phyloP scores from a whole-genome alignment of 2,888 invertebrate genomes.

The Lamproptera curius region DNA sequence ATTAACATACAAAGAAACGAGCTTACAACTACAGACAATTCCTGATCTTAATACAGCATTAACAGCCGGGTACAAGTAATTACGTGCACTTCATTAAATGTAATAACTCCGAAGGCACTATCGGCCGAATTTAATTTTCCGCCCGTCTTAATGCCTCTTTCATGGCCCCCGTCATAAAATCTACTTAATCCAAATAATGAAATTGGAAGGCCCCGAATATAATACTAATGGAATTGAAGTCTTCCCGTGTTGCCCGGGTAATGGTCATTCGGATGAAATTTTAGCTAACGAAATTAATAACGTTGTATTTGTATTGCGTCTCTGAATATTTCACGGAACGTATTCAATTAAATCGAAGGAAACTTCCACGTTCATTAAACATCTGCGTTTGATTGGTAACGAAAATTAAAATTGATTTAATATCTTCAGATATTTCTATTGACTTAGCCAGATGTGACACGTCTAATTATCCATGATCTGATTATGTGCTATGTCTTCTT shows the following conservation, averaged over 20 bases:
- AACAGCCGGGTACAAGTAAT: too few species aligned
- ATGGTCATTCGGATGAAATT: constrained; percentile 18
- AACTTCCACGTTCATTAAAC: neutral
- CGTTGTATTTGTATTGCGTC: neutral
- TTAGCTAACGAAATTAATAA: constrained; percentile 10
- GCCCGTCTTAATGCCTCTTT: constrained; percentile 17
- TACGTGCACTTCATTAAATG: too few species aligned
- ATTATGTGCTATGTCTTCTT: too few species aligned
- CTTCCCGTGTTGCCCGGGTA: constrained; percentile 16
- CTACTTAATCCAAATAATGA: constrained; percentile 21
- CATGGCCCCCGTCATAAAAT: constrained; percentile 17
- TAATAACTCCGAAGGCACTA: constrained; percentile 5
- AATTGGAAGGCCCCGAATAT: constrained; percentile 20
- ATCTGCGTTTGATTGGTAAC: too few species aligned
- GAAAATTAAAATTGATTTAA: too few species aligned
- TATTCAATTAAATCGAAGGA: constrained; percentile 1
- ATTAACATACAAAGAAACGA: too few species aligned
- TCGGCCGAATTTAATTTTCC: constrained; percentile 13
- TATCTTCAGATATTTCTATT: too few species aligned
- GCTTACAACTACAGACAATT: too few species aligned
- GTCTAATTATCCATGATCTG: too few species aligned
- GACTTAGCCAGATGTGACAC: too few species aligned
- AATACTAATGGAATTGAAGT: constrained; percentile 22
- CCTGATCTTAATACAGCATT: too few species aligned
- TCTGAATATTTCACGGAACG: neutral